These are phyloP conservation scores for Camponotus vicinus DNA, from an alignment of 1,140 invertebrate species.

Conservation along the genomic window DNA sequence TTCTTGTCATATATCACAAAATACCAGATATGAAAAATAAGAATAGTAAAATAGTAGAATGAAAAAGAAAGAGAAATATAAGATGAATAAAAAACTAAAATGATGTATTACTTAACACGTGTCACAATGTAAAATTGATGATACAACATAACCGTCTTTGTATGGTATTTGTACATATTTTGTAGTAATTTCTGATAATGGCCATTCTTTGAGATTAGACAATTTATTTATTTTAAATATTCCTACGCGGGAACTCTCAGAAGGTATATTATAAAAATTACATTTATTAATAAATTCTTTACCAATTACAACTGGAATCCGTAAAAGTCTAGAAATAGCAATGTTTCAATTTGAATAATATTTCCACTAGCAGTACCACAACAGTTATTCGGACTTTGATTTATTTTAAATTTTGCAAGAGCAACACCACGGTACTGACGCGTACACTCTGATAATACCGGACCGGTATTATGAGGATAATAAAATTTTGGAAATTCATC, in stretches of 20 bases:
- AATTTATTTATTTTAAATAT: constrained; percentile 5
- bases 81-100: not conserved
- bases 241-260: constrained; percentile 8
- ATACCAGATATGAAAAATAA: not conserved
- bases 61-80: not conserved
- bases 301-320: not conserved
- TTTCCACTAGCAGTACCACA: not conserved
- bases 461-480: not conserved
- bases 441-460: not conserved
- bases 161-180: constrained; percentile 12
- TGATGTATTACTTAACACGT: not conserved
- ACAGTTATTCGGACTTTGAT: not conserved
- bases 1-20: too few species aligned
- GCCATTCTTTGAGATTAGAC: constrained; percentile 3
- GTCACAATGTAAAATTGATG: constrained; percentile 17
- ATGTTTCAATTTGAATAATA: constrained; percentile 4
- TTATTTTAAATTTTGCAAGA: constrained; percentile 22
- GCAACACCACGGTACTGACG: not conserved
- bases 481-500: constrained; percentile 1
- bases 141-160: not conserved
- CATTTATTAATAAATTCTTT: constrained; percentile 15
- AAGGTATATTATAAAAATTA: constrained; percentile 9
- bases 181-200: constrained; percentile 10
- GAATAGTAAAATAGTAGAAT: not conserved
- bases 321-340: not conserved